Base-by-base conservation (phyloP, 1,140 invertebrate species). In the Tetramorium simillimum region DNA sequence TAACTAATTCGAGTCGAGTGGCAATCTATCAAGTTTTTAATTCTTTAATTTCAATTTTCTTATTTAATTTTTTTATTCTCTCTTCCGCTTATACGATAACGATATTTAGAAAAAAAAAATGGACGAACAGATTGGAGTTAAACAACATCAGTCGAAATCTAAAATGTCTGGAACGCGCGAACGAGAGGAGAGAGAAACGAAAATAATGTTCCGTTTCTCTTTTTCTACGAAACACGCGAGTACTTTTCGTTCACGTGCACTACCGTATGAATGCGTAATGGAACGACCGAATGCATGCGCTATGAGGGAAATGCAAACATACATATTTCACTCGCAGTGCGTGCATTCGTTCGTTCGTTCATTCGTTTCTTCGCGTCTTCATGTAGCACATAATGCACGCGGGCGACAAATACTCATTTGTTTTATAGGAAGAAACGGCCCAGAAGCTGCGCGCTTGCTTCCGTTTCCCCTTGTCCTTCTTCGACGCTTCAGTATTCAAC, bases 271-370 rank as follows among this genome's bases (percentile, higher is more conserved):
- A 75, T 73, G 53, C 80, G 69, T 75, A 60, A 75, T 75, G 70
- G 69, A 82, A 75, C 69, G 80, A 46, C 37, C 40, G 80, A 84
- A 75, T 75, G 37, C 67, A 84, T 37, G 69, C 80, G 53, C 53
- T 81, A 40, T 21, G 69, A 82, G 67, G 51, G 53, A 82, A 82
- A 82, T 82, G 53, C 53, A 73, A 72, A 73, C 67, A 51, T 82
- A 46, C 67, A 73, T 73, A 82, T 82, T 82, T 82, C 80, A 72
- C 53, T 82, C 53, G 69, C 21, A 43, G 51, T 46, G 67, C 80
- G 69, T 37, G 80, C 63, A 43, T 75, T 49, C 65, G 63, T 24
- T 49, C 76, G 60, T 65, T 56, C 43, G 28, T 75, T 49, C 65
- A 49, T 24, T 49, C 76, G 60, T 65, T 56, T 28, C 40, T 73